Conservation (phyloP, 2,797 vertebrate species). For the Philypnodon macrostomus region DNA sequence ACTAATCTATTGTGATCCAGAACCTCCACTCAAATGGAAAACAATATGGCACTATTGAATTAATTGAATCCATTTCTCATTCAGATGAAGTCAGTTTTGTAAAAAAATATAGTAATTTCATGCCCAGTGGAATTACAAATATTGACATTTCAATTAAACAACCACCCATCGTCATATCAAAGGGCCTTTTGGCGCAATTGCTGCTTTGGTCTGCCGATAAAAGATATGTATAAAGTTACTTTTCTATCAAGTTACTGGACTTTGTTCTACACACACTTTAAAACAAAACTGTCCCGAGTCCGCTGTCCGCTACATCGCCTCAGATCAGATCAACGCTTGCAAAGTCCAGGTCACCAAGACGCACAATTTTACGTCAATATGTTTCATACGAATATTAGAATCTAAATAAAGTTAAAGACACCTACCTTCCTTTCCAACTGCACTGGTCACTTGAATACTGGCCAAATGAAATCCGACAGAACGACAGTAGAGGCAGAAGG, state of each 20-base stretch:
- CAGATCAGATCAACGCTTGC: neutral
- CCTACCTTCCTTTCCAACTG: constrained; percentile 97
- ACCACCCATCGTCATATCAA: too few relatives aligned
- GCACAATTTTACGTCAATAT: neutral
- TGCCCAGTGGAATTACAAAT: neutral
- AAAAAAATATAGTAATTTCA: neutral
- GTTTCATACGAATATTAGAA: neutral
- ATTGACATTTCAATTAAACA: too few relatives aligned
- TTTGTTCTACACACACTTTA: neutral
- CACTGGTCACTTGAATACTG: constrained; percentile 96
- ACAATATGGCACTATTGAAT: too few relatives aligned
- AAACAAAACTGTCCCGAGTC: neutral
- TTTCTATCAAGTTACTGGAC: too few relatives aligned
- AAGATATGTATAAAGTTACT: too few relatives aligned
- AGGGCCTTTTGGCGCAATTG: too few relatives aligned
- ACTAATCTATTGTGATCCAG: too few relatives aligned
- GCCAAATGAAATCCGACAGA: constrained; percentile 77
- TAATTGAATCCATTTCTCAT: neutral
- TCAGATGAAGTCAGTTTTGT: neutral
- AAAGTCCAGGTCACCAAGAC: neutral
- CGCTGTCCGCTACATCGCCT: too few relatives aligned
- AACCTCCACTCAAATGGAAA: too few relatives aligned
- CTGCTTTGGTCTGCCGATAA: neutral
- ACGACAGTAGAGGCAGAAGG: constrained; percentile 72
- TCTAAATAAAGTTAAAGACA: neutral